Evolutionary conservation across 2,888 invertebrate species (phyloP).

Genomic region (Ophion costatus): DNA sequence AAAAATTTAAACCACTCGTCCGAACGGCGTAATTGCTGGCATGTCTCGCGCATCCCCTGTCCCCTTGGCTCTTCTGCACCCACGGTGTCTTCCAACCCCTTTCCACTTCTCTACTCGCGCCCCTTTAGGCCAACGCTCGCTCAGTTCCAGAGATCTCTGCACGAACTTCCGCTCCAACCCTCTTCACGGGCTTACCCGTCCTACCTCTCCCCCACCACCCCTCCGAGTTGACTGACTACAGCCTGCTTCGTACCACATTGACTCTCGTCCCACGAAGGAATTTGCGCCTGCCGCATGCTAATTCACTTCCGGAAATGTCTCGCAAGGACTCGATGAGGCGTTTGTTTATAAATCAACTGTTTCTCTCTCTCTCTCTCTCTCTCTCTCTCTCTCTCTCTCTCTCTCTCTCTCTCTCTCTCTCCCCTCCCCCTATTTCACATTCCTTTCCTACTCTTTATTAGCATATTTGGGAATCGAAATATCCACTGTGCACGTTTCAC

Average conservation of each 20-base stretch:
- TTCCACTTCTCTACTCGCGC: neutral
- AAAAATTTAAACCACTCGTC: constrained; percentile 66
- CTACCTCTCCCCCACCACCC: neutral
- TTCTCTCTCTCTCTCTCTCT: neutral
- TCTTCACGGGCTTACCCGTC: neutral
- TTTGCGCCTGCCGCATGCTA: constrained; percentile 64
- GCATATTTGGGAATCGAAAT: no score
- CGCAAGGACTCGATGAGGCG: constrained; percentile 50
- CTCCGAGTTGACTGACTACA: constrained; percentile 44
- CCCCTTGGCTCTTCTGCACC: constrained; percentile 5
- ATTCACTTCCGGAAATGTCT: constrained; percentile 59
- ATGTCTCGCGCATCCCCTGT: constrained; percentile 48
- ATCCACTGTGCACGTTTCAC: no score
- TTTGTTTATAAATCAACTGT: constrained; percentile 54
- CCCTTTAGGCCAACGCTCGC: constrained; percentile 20
- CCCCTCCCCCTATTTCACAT: neutral
- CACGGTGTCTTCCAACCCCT: constrained; percentile 29
- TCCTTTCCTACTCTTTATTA: neutral
- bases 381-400: no score
- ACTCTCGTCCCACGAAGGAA: constrained; percentile 44
- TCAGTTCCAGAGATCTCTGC: constrained; percentile 42
- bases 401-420: no score
- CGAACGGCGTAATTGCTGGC: constrained; percentile 66
- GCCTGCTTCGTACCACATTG: constrained; percentile 37
- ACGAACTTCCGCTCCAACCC: constrained; percentile 27